Evolutionary conservation across 2,113 vertebrate genomes (phyloP), one percentile per base, ranked within the genome.

Genomic region (Solea senegalensis): DNA sequence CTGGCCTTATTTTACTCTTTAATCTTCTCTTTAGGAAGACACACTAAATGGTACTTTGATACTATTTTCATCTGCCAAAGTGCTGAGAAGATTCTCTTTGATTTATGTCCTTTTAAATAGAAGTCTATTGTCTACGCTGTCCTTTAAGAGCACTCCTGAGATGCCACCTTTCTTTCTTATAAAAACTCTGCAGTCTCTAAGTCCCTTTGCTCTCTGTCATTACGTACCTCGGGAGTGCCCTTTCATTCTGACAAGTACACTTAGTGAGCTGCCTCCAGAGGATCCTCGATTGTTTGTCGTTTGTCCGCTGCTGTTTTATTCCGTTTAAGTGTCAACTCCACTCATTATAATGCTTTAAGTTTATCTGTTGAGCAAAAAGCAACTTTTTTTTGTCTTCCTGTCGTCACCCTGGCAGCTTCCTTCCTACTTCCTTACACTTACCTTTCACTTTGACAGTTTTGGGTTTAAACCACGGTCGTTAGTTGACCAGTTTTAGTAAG

Each of bases 221-320:
- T 34, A 34, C 62, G 65, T 83, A 43, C 83, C 43, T 58, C 61
- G 69, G 62, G 60, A 83, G 79, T 63, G 68, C 72, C 60, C 73
- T 72, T 80, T 82, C 60, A 64, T 50, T 70, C 65, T 75, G 73
- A 83, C 71, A 60, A 82, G 78, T 49, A 49, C 76, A 76, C 63
- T 82, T 52, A 72, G 57, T 10, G 13, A 69, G 48, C 67, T 40
- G 41, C 72, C 73, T 74, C 76, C 49, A 64, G 75, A 75, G 77
- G 68, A 79, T 66, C 65, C 2, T 11, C 66, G 46, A 54, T n/a
- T 61, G 56, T 79, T 57, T 16, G 43, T 64, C 67, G 15, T 50
- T 65, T 65, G 72, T 63, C 69, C 87, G 83, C 72, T 76, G 74
- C 74, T 69, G 50, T 52, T 3, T 4, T 44, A 7, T 52, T 72